These are phyloP conservation scores for Alsophila aescularia DNA, from an alignment of 2,888 invertebrate genomes.

Conservation along the genomic window DNA sequence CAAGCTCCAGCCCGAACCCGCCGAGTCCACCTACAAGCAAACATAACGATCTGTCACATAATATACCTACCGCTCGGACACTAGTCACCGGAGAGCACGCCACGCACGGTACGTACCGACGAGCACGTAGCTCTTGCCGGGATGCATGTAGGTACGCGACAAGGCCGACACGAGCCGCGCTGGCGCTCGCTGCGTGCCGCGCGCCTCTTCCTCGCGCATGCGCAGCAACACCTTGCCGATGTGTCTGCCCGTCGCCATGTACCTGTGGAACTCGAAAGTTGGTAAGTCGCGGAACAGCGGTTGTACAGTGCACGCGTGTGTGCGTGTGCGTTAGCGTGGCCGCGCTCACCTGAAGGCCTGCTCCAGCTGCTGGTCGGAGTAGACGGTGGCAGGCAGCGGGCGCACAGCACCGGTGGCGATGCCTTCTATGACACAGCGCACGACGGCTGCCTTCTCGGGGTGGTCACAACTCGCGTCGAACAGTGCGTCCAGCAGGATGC, in stretches of 20 bases:
- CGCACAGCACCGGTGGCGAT: constrained; percentile 94
- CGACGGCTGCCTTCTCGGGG: constrained; percentile 90
- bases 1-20: constrained; percentile 97
- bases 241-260: constrained; percentile 98
- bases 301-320: neutral
- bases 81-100: neutral
- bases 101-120: constrained; percentile 82
- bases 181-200: constrained; percentile 60
- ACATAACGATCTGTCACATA: no score
- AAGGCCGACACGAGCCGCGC: constrained; percentile 89
- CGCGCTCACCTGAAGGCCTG: constrained; percentile 90
- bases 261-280: constrained; percentile 62
- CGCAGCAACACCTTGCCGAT: constrained; percentile 98
- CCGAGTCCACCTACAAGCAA: constrained; percentile 95
- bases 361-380: constrained; percentile 93
- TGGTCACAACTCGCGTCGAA: constrained; percentile 87
- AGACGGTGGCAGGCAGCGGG: constrained; percentile 95
- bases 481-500: constrained; percentile 96
- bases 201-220: constrained; percentile 92
- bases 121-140: constrained; percentile 89
- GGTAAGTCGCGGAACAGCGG: neutral
- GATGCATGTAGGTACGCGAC: constrained; percentile 93
- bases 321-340: neutral
- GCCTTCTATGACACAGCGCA: constrained; percentile 91
- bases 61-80: no score